Evolutionary conservation across 2,113 vertebrate genomes (phyloP).

Genomic region (Caranx melampygus): DNA sequence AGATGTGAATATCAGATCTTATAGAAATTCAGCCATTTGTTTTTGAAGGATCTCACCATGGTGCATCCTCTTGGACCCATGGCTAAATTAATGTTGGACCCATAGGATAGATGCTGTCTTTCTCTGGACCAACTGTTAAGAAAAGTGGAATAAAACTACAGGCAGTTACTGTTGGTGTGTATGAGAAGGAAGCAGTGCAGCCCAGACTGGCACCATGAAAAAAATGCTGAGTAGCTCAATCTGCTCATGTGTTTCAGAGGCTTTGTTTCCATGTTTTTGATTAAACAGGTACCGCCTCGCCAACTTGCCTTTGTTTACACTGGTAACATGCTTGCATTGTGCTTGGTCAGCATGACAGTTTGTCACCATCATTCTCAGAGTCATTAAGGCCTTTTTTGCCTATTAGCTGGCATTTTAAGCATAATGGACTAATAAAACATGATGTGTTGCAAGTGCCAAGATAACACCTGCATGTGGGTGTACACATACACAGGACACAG

Average conservation of each 20-base stretch:
- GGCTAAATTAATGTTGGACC: too few relatives aligned
- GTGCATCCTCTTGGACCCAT: background rate
- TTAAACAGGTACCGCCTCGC: constrained; percentile 50
- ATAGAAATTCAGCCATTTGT: background rate
- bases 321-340: constrained; percentile 37
- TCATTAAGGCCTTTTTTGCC: constrained; percentile 18
- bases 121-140: background rate
- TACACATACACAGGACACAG: constrained; percentile 6
- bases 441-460: constrained; percentile 28
- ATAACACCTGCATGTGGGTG: constrained; percentile 17
- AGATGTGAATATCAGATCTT: background rate
- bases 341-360: background rate
- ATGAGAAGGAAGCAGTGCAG: constrained; percentile 51
- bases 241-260: constrained; percentile 25
- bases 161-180: constrained; percentile 55
- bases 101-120: background rate
- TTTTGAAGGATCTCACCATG: background rate
- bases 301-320: constrained; percentile 44
- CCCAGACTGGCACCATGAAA: constrained; percentile 7
- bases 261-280: constrained; percentile 52
- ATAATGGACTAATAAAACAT: constrained; percentile 31
- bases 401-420: constrained; percentile 33
- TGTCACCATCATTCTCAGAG: constrained; percentile 1
- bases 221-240: constrained; percentile 43
- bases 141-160: constrained; percentile 18